Evolutionary conservation across 2,113 vertebrate species (phyloP), one percentile per base, ranked within the genome.

Genomic region (Puntigrus tetrazona): DNA sequence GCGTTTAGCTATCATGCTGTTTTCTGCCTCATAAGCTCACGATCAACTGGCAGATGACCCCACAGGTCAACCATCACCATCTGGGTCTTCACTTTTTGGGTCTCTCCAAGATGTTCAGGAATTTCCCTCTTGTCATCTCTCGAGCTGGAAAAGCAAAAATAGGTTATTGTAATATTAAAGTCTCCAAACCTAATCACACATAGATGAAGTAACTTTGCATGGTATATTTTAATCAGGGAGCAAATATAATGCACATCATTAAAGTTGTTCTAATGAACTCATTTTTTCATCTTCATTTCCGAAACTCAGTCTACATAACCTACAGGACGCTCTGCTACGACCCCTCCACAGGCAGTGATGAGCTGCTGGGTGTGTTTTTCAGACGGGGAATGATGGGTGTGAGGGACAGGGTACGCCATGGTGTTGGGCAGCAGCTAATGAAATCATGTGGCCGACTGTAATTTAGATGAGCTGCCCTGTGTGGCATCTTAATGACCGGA

Each of bases 121-220:
- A 99, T 91, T 99, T 99, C 2, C 98, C 98, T 77, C 98, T 94
- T 80, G 98, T 99, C 98, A 99, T 99, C 94, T 99, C 98, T 91
- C 98, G 94, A 83, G 98, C 98, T 99, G 95, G 67, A 97, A 95
- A 91, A 90, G 27, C 27, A 31, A 81, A 61, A 38, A 57, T 14
- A 63, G 22, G 27, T 27, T 29, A 43, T 70, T 38, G 20, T 67
- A 38, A 70, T 38, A 38, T 22, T 7, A 69, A 20, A 34, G 65
- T 22, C 18, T 69, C 3, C 70, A 45, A 73, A 73, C 2, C 41
- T 27, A 27, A 25, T 16, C 13, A 45, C 11, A 73, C 22, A 9
- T 38, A 43, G 36, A 14, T 73, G 6, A 27, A 43, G 38, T 73
- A 45, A 16, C 1, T 27, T 43, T 16, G 6, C 38, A 27, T 0